Percentiles rank a stretch among this genome's conserved stretches.
phyloP scores from a whole-genome alignment of 1,140 invertebrate species.

The Arion vulgaris region DNA sequence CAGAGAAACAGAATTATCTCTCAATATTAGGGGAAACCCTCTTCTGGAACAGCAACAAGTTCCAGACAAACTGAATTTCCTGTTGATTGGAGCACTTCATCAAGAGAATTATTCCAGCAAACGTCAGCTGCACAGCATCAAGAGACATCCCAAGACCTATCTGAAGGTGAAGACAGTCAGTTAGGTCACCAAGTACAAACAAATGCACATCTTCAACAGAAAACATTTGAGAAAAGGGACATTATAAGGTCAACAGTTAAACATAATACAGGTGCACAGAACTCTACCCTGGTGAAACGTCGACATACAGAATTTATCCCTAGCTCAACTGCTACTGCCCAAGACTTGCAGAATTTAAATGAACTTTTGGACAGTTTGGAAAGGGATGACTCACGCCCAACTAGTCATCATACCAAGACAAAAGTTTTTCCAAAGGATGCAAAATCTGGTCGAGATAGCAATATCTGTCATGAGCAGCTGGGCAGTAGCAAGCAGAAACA shows the following conservation, averaged over 20 bases:
- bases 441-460: too few species aligned
- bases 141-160: background rate
- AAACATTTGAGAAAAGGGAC: background rate
- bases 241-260: background rate
- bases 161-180: background rate
- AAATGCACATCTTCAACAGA: background rate
- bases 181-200: background rate
- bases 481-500: background rate
- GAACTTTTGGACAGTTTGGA: conserved; percentile 31
- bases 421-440: too few species aligned
- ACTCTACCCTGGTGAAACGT: conserved; percentile 33
- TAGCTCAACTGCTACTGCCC: background rate
- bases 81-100: background rate
- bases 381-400: background rate
- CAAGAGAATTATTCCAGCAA: conserved; percentile 1
- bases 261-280: background rate
- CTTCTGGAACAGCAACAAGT: background rate
- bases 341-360: conserved; percentile 28
- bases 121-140: background rate
- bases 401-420: background rate
- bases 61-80: conserved; percentile 29
- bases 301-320: conserved; percentile 42
- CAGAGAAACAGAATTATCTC: too few species aligned
- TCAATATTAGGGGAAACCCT: background rate
- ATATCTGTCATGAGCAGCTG: background rate